These are phyloP conservation scores for Protonemura montana DNA, from an alignment of 2,888 invertebrate genomes.

Conservation along the genomic window DNA sequence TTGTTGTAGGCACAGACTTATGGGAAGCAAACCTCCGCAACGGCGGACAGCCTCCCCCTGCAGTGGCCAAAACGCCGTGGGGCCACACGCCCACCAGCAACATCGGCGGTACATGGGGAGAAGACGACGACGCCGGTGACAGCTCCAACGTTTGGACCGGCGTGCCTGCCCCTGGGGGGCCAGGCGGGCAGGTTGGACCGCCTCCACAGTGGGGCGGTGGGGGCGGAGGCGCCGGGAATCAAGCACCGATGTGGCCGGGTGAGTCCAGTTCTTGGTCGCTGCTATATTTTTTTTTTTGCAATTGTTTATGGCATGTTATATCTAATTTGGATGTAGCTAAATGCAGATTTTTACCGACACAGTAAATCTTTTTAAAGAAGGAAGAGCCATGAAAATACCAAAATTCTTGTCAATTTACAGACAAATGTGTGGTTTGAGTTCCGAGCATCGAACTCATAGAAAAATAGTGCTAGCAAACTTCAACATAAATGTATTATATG, in stretches of 20 bases:
- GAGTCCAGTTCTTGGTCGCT: too few species aligned
- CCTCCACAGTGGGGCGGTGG: slow-evolving; percentile 51
- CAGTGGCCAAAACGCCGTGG: slow-evolving; percentile 91
- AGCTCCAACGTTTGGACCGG: slow-evolving; percentile 90
- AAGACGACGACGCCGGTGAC: slow-evolving; percentile 85
- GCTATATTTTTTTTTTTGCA: too few species aligned
- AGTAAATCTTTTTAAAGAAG: too few species aligned
- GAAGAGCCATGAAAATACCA: too few species aligned
- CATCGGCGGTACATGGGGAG: slow-evolving; percentile 94
- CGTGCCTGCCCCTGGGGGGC: slow-evolving; percentile 62
- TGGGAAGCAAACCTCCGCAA: slow-evolving; percentile 93
- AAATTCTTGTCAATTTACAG: too few species aligned
- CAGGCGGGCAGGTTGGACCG: background rate
- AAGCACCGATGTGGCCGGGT: slow-evolving; percentile 58
- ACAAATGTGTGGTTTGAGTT: too few species aligned
- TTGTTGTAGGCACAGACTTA: slow-evolving; percentile 76
- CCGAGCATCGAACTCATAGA: too few species aligned
- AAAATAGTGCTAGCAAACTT: too few species aligned
- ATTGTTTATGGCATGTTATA: too few species aligned
- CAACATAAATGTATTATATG: too few species aligned
- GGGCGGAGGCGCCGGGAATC: slow-evolving; percentile 49
- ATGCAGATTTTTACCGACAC: too few species aligned
- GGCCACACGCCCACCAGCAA: slow-evolving; percentile 92
- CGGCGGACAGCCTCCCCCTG: slow-evolving; percentile 82
- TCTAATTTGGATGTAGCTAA: too few species aligned